Base-by-base conservation (phyloP, 2,797 vertebrate species). In the Falco rusticolus region DNA sequence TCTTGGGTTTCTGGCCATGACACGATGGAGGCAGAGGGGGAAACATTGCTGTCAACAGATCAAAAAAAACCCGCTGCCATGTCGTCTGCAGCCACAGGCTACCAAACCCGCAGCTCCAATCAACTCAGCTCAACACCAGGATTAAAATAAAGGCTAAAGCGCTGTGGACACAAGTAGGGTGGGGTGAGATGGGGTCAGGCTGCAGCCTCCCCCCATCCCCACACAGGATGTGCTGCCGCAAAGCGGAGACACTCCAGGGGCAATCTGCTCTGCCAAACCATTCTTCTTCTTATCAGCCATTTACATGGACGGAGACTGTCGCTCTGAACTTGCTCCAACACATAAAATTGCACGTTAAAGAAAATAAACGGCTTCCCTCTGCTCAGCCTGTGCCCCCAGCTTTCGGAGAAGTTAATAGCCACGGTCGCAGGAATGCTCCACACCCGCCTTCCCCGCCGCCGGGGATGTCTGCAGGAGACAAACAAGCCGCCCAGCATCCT, bases 271-370 rank as follows among this genome's bases (percentile, higher is more conserved):
- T 92, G 95, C 93, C 95, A 90, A 89, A 14, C 82, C 84, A 91
- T 97, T 95, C 93, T 96, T 94, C 91, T 93, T 29, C 87, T 96
- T 94, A 95, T 95, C 87, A 7, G 47, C 91, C 87, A 5, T 5
- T 25, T 57, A 16, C 87, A 75, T 12, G 76, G 87, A 50, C 2
- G 5, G 71, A 85, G 48, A 16, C 12, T 21, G 87, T 12, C 3
- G 31, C 93, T 93, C 87, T 94, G 94, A 94, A 94, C 87, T 87
- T 4, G 92, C 90, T 96, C 93, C 96, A 97, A 31, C 60, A 5
- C 64, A 50, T 6, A 37, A 37, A 80, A 83, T 18, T 14, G 61
- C 31, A 59, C 2, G 28, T 82, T 78, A 92, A 93, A 59, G 93
- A 76, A 93, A 96, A 96, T 60, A 95, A 96, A 90, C 19, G 15